Evolutionary conservation across 2,113 vertebrate species (phyloP).

Genomic region (Amblyornis subalaris): DNA sequence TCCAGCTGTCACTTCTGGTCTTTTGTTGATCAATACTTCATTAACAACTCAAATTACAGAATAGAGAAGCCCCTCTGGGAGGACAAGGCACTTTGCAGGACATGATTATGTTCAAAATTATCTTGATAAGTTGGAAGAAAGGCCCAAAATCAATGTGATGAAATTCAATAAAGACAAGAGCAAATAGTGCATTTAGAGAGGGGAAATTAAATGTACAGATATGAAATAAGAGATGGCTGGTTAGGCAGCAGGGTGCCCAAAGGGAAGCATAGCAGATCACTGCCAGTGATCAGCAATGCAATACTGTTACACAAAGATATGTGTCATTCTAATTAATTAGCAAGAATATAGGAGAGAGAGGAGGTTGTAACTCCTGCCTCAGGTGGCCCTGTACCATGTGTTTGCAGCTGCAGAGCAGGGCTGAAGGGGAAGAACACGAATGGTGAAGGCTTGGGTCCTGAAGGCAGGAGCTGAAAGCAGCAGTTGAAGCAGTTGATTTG

Average conservation of each 20-base stretch:
- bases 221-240: background rate
- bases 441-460: background rate
- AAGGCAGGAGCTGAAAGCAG: background rate
- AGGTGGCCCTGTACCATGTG: background rate
- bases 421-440: background rate
- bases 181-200: background rate
- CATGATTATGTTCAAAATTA: conserved; percentile 21
- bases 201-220: background rate
- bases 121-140: conserved; percentile 16
- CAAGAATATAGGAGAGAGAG: background rate
- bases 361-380: background rate
- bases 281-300: background rate
- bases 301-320: background rate
- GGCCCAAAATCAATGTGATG: conserved; percentile 13
- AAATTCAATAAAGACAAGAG: conserved; percentile 14
- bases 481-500: background rate
- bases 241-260: background rate
- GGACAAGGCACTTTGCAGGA: background rate
- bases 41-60: conserved; percentile 28
- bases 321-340: background rate
- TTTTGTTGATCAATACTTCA: conserved; percentile 28
- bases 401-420: background rate
- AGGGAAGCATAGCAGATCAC: background rate
- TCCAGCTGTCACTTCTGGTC: background rate
- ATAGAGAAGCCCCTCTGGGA: background rate